Percentiles rank a stretch among this genome's conserved stretches.
Evolutionary conservation across 1,140 invertebrate species (phyloP).

Genomic region (Cydia fagiglandana): DNA sequence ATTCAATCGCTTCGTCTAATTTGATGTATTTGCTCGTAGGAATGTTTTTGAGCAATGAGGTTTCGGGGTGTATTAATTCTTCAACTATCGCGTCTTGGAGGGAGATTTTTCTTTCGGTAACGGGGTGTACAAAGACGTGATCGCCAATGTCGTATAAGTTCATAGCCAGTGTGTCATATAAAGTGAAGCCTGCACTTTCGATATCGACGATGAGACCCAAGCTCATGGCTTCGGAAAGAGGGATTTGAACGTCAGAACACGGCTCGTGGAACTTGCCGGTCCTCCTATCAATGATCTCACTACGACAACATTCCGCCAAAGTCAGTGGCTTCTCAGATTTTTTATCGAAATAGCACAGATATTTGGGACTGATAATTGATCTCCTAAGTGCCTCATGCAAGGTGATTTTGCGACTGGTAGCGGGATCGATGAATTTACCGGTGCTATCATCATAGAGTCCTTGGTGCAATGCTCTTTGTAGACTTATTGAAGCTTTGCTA

Average conservation of each 20-base stretch:
- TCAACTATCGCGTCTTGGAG: slow-evolving; percentile 88
- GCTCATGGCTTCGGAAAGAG: slow-evolving; percentile 86
- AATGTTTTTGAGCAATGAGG: slow-evolving; percentile 88
- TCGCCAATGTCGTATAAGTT: slow-evolving; percentile 88
- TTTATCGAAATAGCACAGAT: slow-evolving; percentile 90
- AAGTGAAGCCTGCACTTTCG: slow-evolving; percentile 87
- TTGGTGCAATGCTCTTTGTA: slow-evolving; percentile 92
- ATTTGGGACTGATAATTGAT: slow-evolving; percentile 87
- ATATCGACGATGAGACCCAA: slow-evolving; percentile 91
- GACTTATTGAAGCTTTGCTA: slow-evolving; percentile 88
- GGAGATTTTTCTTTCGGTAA: slow-evolving; percentile 87
- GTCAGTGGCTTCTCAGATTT: slow-evolving; percentile 84
- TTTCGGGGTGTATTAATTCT: slow-evolving; percentile 89
- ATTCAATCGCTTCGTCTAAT: slow-evolving; percentile 87
- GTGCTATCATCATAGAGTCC: slow-evolving; percentile 89
- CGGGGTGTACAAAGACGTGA: slow-evolving; percentile 90
- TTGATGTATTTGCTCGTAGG: slow-evolving; percentile 85
- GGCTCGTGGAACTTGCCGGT: slow-evolving; percentile 89
- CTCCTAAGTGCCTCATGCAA: slow-evolving; percentile 91
- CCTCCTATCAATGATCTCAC: slow-evolving; percentile 90
- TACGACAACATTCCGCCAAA: slow-evolving; percentile 88
- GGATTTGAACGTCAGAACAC: slow-evolving; percentile 82
- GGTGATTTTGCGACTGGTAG: slow-evolving; percentile 87
- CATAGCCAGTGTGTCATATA: slow-evolving; percentile 91
- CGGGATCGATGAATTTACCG: slow-evolving; percentile 90